A percentile compares a stretch with the other conserved stretches of the same genome.
These are phyloP conservation scores for Pollenia griseotomentosa DNA, from an alignment of 2,888 invertebrate genomes.

Conservation along the genomic window DNA sequence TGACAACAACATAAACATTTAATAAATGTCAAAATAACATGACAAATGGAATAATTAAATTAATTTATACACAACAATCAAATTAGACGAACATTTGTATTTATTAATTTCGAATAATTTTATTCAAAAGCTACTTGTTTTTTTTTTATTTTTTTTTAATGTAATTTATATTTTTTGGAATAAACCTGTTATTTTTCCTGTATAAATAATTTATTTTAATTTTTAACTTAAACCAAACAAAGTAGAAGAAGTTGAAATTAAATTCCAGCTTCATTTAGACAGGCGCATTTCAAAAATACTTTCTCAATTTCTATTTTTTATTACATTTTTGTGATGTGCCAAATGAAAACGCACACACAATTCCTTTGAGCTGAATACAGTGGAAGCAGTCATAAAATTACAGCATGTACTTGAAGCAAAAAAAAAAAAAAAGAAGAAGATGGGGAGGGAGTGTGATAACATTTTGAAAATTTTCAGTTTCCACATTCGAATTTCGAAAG, in stretches of 20 bases:
- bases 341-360: slow-evolving; percentile 18
- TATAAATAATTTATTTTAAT: slow-evolving; percentile 14
- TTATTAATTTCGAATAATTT: no score
- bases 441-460: slow-evolving; percentile 7
- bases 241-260: slow-evolving; percentile 3
- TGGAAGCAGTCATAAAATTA: background rate
- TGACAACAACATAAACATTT: slow-evolving; percentile 13
- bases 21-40: slow-evolving; percentile 26
- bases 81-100: background rate
- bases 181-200: background rate
- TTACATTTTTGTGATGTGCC: background rate
- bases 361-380: slow-evolving; percentile 37
- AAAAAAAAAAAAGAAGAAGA: slow-evolving; percentile 1
- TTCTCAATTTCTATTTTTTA: slow-evolving; percentile 41
- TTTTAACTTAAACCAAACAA: slow-evolving; percentile 27
- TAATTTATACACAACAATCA: background rate
- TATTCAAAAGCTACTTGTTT: background rate
- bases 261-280: slow-evolving; percentile 64
- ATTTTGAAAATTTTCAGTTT: slow-evolving; percentile 48
- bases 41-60: slow-evolving; percentile 3
- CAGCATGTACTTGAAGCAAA: background rate
- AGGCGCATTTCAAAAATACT: slow-evolving; percentile 49
- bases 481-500: slow-evolving; percentile 67
- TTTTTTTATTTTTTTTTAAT: background rate
- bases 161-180: no score